phyloP scores from a whole-genome alignment of 92 coral and sea anemone genomes.

The Umimayanthus kanabou region DNA sequence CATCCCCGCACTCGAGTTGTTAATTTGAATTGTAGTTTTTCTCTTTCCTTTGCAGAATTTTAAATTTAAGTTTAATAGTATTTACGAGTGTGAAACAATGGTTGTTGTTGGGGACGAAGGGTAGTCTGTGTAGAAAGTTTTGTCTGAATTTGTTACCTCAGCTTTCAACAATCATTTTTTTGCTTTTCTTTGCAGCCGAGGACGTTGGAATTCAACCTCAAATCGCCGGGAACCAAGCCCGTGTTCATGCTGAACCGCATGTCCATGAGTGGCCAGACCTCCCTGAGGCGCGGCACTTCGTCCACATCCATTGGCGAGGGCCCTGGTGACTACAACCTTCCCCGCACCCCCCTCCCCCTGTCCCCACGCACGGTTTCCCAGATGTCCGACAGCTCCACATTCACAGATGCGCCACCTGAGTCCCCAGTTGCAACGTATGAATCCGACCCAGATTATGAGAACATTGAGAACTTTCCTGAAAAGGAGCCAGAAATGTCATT shows the following conservation, averaged over 20 bases:
- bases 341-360: constrained; percentile 64
- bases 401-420: constrained; percentile 69
- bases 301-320: constrained; percentile 55
- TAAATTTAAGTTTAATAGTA: no score
- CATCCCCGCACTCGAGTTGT: no score
- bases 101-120: no score
- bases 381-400: constrained; percentile 63
- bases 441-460: constrained; percentile 80
- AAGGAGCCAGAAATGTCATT: constrained; percentile 55
- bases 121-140: background rate
- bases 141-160: background rate
- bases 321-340: constrained; percentile 46
- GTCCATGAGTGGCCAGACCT: constrained; percentile 68
- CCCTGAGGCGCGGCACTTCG: constrained; percentile 60
- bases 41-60: no score
- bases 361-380: constrained; percentile 49
- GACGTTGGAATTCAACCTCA: constrained; percentile 73
- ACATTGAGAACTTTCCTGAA: constrained; percentile 84
- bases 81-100: no score
- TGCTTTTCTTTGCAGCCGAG: constrained; percentile 67
- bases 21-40: no score
- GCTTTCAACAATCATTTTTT: background rate
- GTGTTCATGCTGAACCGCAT: constrained; percentile 65
- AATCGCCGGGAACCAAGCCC: constrained; percentile 85
- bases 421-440: constrained; percentile 63